Evolutionary conservation across 2,888 invertebrate genomes (phyloP), one percentile per base, ranked within the genome.

Genomic region (Tetrapedia diversipes): DNA sequence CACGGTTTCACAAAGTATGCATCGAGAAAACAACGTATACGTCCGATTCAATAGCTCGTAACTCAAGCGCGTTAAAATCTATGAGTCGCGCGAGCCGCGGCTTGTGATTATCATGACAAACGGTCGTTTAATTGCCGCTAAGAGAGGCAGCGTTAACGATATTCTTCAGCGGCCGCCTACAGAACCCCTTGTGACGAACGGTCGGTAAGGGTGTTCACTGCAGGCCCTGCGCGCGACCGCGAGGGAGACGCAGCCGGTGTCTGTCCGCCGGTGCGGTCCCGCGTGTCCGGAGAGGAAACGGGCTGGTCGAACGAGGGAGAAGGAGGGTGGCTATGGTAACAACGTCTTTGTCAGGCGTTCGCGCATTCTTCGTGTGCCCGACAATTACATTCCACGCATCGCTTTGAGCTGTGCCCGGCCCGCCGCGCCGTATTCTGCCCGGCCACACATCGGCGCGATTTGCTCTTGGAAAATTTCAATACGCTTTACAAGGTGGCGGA

Each of bases 351-450:
- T 86, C 84, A 76, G 81, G 60, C 72, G 69, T 67, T 81, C 78
- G 79, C 54, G 70, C 86, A 86, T 86, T 86, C 86, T 83, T 86
- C 68, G 80, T 80, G 75, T 77, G 77, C 66, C 80, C 77, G 83
- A 83, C 86, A 84, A 88, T 87, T 86, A 86, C 86, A 86, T 86
- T 88, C 85, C 86, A 79, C 84, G 83, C 86, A 83, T 86, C 80
- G 84, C 86, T 85, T 84, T 80, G 80, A 75, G 82, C 82, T 82
- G 82, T 81, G 82, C 79, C 70, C 74, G 75, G 57, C 77, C 80
- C 78, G 70, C 77, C 76, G 68, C 47, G 68, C 47, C 77, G 71
- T 64, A 70, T 76, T 49, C 70, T 66, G 47, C 66, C 77, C 60
- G 78, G 69, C 77, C 71, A 75, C 79, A 76, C 76, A 72, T 79